phyloP scores from a whole-genome alignment of 2,888 invertebrate species.

The Diogma glabrata region DNA sequence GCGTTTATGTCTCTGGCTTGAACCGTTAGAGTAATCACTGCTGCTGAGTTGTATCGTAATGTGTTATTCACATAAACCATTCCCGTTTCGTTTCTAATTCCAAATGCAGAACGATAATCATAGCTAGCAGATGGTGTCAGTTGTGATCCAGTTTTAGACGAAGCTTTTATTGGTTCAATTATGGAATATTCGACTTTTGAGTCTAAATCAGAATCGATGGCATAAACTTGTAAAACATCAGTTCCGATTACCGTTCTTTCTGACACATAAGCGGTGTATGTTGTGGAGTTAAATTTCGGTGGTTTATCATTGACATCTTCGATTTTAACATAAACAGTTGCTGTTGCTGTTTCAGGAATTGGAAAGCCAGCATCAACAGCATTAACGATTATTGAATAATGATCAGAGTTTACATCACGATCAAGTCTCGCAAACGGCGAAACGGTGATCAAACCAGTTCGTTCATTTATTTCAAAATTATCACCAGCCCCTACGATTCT shows the following conservation, averaged over 20 bases:
- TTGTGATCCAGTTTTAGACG: slow-evolving; percentile 63
- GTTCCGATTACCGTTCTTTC: slow-evolving; percentile 53
- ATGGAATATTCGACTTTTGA: slow-evolving; percentile 57
- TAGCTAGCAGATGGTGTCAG: slow-evolving; percentile 48
- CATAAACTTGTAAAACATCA: slow-evolving; percentile 50
- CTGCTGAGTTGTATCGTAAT: slow-evolving; percentile 59
- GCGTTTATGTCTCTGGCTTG: slow-evolving; percentile 61
- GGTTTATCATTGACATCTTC: slow-evolving; percentile 73
- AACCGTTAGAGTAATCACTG: slow-evolving; percentile 61
- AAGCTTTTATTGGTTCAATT: slow-evolving; percentile 53
- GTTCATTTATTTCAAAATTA: slow-evolving; percentile 62
- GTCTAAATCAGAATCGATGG: slow-evolving; percentile 59
- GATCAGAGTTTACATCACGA: slow-evolving; percentile 51
- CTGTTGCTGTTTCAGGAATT: slow-evolving; percentile 64
- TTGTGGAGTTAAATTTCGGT: slow-evolving; percentile 55
- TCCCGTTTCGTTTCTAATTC: slow-evolving; percentile 57
- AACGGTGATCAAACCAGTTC: slow-evolving; percentile 56
- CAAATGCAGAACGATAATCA: slow-evolving; percentile 54
- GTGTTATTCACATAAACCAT: slow-evolving; percentile 53
- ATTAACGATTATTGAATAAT: slow-evolving; percentile 58
- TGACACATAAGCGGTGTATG: slow-evolving; percentile 56
- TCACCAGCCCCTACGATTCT: slow-evolving; percentile 65
- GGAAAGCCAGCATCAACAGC: slow-evolving; percentile 66
- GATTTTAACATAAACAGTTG: slow-evolving; percentile 59
- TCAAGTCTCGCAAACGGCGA: slow-evolving; percentile 62